Conservation (phyloP, 2,888 invertebrate species). For the Corythucha ciliata region DNA sequence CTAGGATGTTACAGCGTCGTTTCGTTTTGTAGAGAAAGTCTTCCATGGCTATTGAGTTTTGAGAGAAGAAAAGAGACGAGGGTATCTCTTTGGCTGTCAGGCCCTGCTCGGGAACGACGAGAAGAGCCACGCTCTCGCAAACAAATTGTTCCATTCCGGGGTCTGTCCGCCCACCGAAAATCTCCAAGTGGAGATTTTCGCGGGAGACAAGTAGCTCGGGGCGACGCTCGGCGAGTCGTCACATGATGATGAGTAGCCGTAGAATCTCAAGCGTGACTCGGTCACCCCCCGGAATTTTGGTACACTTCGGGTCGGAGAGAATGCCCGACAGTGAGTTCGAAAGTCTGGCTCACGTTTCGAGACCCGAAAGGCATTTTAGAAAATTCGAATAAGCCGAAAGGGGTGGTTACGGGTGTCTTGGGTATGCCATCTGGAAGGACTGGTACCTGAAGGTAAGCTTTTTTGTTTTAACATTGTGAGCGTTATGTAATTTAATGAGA, state of each 20-base stretch:
- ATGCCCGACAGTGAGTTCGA: conserved; percentile 48
- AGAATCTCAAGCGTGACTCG: conserved; percentile 54
- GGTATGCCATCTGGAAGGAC: too few species aligned
- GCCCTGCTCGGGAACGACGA: conserved; percentile 56
- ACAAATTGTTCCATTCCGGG: conserved; percentile 60
- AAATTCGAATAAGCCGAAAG: too few species aligned
- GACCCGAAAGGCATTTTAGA: too few species aligned
- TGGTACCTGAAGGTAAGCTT: too few species aligned
- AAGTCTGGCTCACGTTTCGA: too few species aligned
- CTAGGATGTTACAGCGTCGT: conserved; percentile 40
- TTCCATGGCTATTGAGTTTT: conserved; percentile 66
- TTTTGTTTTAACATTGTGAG: too few species aligned
- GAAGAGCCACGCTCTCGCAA: conserved; percentile 60
- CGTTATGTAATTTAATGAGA: too few species aligned
- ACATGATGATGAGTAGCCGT: conserved; percentile 60
- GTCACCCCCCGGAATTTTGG: conserved; percentile 50
- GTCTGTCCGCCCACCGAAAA: conserved; percentile 58
- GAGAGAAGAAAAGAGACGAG: conserved; percentile 53
- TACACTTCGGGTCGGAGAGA: conserved; percentile 48
- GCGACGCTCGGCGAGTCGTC: conserved; percentile 58
- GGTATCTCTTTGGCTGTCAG: conserved; percentile 62
- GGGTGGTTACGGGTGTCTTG: too few species aligned
- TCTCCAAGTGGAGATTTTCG: conserved; percentile 53
- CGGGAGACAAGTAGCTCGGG: conserved; percentile 54
- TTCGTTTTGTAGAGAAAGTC: conserved; percentile 48